Evolutionary conservation across 2,113 vertebrate species (phyloP), one percentile per base, ranked within the genome.

Genomic region (Melospiza melodia): DNA sequence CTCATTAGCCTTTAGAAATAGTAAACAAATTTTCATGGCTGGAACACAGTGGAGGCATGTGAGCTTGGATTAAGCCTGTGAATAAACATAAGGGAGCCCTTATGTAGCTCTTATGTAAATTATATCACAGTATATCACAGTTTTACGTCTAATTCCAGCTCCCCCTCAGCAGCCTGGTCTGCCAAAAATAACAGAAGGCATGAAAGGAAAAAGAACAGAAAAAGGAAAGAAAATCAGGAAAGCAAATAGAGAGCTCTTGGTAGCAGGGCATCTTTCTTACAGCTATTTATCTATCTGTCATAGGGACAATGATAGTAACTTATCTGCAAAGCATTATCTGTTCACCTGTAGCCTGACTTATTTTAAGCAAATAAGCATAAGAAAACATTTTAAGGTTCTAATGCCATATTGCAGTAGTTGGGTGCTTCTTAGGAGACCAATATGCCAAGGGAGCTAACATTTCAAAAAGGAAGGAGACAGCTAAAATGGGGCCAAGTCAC

Each of bases 1-100:
- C 97, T 98, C 95, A 97, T 98, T 98, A 98, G 98, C 80, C 94
- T 97, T 98, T 96, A 96, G 96, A 97, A 98, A 97, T 91, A 94
- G 97, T 96, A 98, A 97, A 97, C 94, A 97, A 91, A 95, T 94
- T 95, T 96, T 97, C 91, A 97, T 97, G 94, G 97, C 96, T 98
- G 95, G 92, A 98, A 97, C 94, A 97, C 96, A 97, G 97, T 97
- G 94, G 95, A 95, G 94, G 85, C 95, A 95, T 97, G 94, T 94
- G 87, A 97, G 96, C 90, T 97, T 97, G 95, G 93, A 96, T 95
- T 96, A 97, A 97, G 96, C 92, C 96, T 96, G 93, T 97, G 96
- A 97, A 97, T 97, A 97, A 98, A 97, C 94, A 97, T 96, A 98
- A 97, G 96, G 93, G 79, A 97, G 95, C 74, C 87, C 85, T 98